These are phyloP conservation scores for Prietella phreatophila DNA, from an alignment of 2,113 vertebrate genomes.

Conservation along the genomic window DNA sequence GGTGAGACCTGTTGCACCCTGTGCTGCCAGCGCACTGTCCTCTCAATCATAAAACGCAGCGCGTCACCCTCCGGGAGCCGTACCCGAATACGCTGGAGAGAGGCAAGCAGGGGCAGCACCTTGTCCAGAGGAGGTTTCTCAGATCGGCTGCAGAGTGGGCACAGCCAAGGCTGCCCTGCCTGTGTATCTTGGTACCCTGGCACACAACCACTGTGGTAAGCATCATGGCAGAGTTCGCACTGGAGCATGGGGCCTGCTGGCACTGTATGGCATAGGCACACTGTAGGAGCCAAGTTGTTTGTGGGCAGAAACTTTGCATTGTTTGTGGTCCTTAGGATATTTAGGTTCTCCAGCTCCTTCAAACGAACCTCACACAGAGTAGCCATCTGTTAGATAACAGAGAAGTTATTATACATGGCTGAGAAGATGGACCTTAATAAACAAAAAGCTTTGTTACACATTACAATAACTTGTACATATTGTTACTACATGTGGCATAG, in stretches of 20 bases:
- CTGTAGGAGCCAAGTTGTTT: slow-evolving; percentile 72
- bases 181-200: slow-evolving; percentile 54
- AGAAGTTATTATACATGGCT: slow-evolving; percentile 12
- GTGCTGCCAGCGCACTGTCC: slow-evolving; percentile 96
- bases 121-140: slow-evolving; percentile 90
- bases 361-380: slow-evolving; percentile 85
- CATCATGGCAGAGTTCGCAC: slow-evolving; percentile 91
- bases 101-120: slow-evolving; percentile 87
- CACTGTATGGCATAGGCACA: slow-evolving; percentile 88
- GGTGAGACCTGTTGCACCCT: slow-evolving; percentile 86
- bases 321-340: slow-evolving; percentile 79
- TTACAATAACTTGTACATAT: background rate
- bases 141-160: slow-evolving; percentile 85
- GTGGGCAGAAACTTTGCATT: slow-evolving; percentile 78
- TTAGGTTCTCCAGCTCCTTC: slow-evolving; percentile 86
- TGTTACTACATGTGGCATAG: background rate
- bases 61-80: slow-evolving; percentile 93
- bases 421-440: background rate
- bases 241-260: slow-evolving; percentile 87
- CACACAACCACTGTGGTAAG: slow-evolving; percentile 86
- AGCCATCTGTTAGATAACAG: slow-evolving; percentile 77
- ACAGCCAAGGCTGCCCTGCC: slow-evolving; percentile 83
- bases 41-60: slow-evolving; percentile 91
- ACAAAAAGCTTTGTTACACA: background rate
- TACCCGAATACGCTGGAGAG: slow-evolving; percentile 90